These are phyloP conservation scores for Listronotus bonariensis DNA, from an alignment of 1,140 invertebrate species.

Conservation along the genomic window DNA sequence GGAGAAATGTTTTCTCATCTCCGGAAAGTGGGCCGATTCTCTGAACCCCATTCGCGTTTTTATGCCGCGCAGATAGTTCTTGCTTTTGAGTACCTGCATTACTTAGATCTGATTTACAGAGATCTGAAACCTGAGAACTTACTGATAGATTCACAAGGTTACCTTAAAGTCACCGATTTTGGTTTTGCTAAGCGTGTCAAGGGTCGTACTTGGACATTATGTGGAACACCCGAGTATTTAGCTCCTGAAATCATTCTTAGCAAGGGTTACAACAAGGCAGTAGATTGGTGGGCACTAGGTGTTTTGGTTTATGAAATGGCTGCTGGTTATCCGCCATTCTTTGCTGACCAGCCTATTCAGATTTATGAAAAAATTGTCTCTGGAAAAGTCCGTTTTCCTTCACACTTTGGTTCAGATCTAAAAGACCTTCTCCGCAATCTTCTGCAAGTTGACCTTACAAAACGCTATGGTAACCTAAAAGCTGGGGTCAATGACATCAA, in stretches of 20 bases:
- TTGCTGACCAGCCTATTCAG: conserved; percentile 96
- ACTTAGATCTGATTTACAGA: conserved; percentile 98
- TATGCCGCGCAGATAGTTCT: conserved; percentile 99
- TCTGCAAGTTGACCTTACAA: conserved; percentile 97
- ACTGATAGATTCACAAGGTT: conserved; percentile 96
- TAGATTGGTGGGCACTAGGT: conserved; percentile 97
- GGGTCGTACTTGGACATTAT: conserved; percentile 98
- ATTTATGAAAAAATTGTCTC: conserved; percentile 98
- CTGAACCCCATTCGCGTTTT: conserved; percentile 97
- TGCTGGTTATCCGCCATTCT: conserved; percentile 91
- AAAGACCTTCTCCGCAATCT: conserved; percentile 97
- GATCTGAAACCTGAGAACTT: conserved; percentile 99
- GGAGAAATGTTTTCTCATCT: conserved; percentile 99
- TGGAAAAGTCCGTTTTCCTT: conserved; percentile 90
- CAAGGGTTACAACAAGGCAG: conserved; percentile 94
- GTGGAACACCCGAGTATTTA: conserved; percentile 99
- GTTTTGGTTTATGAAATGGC: conserved; percentile 87
- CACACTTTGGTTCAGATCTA: conserved; percentile 90
- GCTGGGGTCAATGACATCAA: conserved; percentile 99
- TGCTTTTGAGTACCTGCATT: conserved; percentile 99
- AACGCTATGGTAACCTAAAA: conserved; percentile 98
- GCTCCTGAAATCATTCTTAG: conserved; percentile 94
- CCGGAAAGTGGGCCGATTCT: conserved; percentile 93
- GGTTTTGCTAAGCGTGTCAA: conserved; percentile 99
- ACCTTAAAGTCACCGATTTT: conserved; percentile 99